These are phyloP conservation scores for Sturnira hondurensis DNA, from an alignment of 2,113 vertebrate genomes.

Conservation along the genomic window DNA sequence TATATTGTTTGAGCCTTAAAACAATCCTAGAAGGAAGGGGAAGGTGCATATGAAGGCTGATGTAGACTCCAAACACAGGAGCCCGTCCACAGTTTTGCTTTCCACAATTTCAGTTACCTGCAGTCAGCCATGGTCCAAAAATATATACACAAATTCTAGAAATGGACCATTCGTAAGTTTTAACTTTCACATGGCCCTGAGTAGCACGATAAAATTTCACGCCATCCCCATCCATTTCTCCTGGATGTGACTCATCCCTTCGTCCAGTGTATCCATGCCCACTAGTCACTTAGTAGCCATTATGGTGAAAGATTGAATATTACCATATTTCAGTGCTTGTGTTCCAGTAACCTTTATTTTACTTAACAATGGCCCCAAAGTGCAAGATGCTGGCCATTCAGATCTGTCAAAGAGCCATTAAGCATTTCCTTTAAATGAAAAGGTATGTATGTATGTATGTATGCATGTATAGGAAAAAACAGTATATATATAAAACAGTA, in stretches of 20 bases:
- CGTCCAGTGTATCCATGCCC: background rate
- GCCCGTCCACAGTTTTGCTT: background rate
- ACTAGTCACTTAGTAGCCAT: background rate
- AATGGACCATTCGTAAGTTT: background rate
- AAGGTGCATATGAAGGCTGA: background rate
- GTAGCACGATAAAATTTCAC: background rate
- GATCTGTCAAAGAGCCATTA: background rate
- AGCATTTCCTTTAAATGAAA: background rate
- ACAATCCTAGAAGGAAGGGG: background rate
- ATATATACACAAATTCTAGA: background rate
- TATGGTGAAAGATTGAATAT: background rate
- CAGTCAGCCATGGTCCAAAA: background rate
- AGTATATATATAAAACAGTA: too few species aligned
- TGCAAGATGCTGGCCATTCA: background rate
- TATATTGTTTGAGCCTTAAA: slow-evolving; percentile 4
- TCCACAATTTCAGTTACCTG: background rate
- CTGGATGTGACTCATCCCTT: background rate
- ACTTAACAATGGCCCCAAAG: background rate
- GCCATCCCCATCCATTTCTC: background rate
- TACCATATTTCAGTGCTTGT: background rate
- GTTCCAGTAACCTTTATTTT: background rate
- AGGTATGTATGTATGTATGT: background rate
- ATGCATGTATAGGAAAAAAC: background rate
- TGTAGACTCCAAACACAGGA: background rate
- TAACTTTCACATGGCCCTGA: background rate